Conservation (phyloP, 2,113 vertebrate genomes). For the Malurus elegans region DNA sequence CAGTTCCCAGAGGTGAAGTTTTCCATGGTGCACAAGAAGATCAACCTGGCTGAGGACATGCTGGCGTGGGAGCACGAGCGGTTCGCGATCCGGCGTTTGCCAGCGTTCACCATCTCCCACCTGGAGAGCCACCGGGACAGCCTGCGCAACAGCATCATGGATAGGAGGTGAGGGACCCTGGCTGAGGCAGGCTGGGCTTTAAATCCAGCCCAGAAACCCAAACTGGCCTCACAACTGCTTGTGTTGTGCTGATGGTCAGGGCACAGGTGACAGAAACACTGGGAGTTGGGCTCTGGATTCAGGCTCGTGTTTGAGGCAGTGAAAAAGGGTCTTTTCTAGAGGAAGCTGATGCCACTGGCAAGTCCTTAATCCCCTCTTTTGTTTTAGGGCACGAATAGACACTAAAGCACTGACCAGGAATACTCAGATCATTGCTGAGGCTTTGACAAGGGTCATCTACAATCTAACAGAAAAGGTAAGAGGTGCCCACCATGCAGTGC, state of each 20-base stretch:
- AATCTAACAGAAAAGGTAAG: slow-evolving; percentile 95
- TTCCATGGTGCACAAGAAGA: slow-evolving; percentile 99
- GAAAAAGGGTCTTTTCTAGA: background rate
- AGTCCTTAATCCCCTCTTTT: background rate
- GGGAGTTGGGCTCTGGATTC: background rate
- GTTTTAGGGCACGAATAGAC: slow-evolving; percentile 85
- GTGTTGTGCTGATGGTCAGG: background rate
- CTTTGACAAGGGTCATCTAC: slow-evolving; percentile 93
- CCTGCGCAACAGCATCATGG: slow-evolving; percentile 94
- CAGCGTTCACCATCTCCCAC: slow-evolving; percentile 93
- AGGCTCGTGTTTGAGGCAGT: background rate
- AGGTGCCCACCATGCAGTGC: accelerated
- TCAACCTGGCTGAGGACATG: slow-evolving; percentile 95
- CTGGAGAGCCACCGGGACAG: slow-evolving; percentile 91
- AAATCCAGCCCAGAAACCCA: background rate
- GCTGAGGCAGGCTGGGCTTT: background rate
- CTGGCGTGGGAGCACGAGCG: slow-evolving; percentile 98
- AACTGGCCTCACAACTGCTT: background rate
- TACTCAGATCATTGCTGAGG: slow-evolving; percentile 90
- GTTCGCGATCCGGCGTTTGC: slow-evolving; percentile 93
- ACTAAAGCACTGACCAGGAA: slow-evolving; percentile 88
- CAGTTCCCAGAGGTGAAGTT: slow-evolving; percentile 92
- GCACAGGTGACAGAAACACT: background rate
- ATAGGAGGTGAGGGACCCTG: slow-evolving; percentile 83
- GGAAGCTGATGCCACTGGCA: background rate